phyloP scores from a whole-genome alignment of 2,797 vertebrate species.

The Fistularia tabacaria region DNA sequence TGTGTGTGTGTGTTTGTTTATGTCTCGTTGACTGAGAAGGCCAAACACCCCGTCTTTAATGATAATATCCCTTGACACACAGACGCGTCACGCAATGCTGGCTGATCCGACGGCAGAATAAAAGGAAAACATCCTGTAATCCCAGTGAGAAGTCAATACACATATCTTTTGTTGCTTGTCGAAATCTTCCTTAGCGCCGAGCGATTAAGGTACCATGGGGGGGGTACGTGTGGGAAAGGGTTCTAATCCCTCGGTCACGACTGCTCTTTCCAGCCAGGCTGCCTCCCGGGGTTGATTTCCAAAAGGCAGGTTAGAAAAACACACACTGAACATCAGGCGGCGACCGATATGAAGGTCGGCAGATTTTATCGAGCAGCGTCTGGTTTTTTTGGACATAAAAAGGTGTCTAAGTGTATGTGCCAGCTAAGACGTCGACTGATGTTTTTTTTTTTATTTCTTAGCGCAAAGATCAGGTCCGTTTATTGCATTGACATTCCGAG shows the following conservation, averaged over 20 bases:
- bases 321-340: too few species aligned
- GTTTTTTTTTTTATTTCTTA: too few species aligned
- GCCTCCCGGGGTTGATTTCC: slow-evolving; percentile 1
- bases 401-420: too few species aligned
- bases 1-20: slow-evolving; percentile 9
- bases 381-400: too few species aligned
- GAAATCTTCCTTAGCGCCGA: slow-evolving; percentile 17
- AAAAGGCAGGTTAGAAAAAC: neutral
- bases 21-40: slow-evolving; percentile 36
- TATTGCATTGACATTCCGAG: too few species aligned
- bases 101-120: slow-evolving; percentile 11
- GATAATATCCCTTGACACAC: slow-evolving; percentile 29
- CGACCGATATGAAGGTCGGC: too few species aligned
- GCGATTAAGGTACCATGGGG: slow-evolving; percentile 7
- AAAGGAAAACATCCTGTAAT: slow-evolving; percentile 32
- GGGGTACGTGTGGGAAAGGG: neutral
- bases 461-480: too few species aligned
- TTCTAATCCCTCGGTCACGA: slow-evolving; percentile 6
- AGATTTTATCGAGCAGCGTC: too few species aligned
- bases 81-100: neutral
- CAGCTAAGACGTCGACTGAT: too few species aligned
- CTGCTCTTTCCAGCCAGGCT: slow-evolving; percentile 1
- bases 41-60: slow-evolving; percentile 17
- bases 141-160: slow-evolving; percentile 1
- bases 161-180: slow-evolving; percentile 4